phyloP scores from a whole-genome alignment of 2,797 vertebrate genomes.

The Helarctos malayanus region DNA sequence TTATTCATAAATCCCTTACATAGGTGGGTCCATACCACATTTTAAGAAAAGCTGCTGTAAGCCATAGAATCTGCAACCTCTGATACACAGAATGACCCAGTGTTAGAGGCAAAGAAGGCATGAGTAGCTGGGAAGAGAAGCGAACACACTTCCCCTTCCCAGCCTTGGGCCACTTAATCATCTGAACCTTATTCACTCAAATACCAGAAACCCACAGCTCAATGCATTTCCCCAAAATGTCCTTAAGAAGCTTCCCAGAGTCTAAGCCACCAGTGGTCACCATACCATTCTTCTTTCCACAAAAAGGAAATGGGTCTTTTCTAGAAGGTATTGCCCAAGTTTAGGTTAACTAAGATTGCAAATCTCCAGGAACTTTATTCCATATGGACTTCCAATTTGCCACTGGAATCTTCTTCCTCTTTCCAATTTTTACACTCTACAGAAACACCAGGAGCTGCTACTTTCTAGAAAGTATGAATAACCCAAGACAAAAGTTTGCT shows the following conservation, averaged over 20 bases:
- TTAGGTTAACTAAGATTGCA: conserved; percentile 27
- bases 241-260: conserved; percentile 54
- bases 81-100: conserved; percentile 56
- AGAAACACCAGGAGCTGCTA: not conserved
- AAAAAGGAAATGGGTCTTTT: conserved; percentile 58
- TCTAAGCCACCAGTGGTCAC: conserved; percentile 45
- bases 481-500: conserved; percentile 22
- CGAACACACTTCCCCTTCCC: conserved; percentile 36
- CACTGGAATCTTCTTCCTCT: not conserved
- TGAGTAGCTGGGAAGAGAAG: conserved; percentile 51
- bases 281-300: conserved; percentile 30
- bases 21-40: conserved; percentile 32
- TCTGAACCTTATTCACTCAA: conserved; percentile 73
- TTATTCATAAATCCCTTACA: conserved; percentile 50
- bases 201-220: conserved; percentile 65
- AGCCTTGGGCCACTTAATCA: conserved; percentile 67
- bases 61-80: conserved; percentile 37
- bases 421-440: conserved; percentile 46
- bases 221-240: conserved; percentile 66
- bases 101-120: conserved; percentile 66
- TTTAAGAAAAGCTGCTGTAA: conserved; percentile 67
- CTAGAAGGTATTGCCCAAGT: conserved; percentile 53
- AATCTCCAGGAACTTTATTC: conserved; percentile 60
- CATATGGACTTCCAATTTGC: not conserved
- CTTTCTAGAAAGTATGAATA: conserved; percentile 37